A percentile compares a stretch with the other conserved stretches of the same genome.
phyloP scores from a whole-genome alignment of 2,797 vertebrate species.

The Sylvilagus floridanus region DNA sequence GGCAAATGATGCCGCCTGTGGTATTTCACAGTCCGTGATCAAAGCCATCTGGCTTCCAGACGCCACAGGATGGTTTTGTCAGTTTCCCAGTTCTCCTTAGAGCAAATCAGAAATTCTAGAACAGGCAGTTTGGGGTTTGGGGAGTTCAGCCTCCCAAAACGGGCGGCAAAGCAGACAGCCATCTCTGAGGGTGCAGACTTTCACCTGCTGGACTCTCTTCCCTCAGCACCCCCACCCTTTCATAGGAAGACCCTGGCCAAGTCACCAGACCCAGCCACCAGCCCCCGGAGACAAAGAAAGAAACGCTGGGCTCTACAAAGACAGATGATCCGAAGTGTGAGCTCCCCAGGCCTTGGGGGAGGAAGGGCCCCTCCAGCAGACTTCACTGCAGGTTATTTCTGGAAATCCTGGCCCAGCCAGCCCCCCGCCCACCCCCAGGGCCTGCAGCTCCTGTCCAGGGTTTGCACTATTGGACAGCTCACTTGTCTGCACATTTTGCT shows the following conservation, averaged over 20 bases:
- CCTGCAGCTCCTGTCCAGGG: background rate
- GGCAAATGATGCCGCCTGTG: background rate
- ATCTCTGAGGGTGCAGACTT: background rate
- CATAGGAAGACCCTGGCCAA: too few relatives aligned
- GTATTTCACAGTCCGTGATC: background rate
- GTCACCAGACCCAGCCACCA: background rate
- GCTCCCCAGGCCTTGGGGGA: background rate
- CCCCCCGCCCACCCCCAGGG: too few relatives aligned
- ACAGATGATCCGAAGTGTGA: background rate
- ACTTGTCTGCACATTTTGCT: background rate
- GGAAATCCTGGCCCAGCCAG: background rate
- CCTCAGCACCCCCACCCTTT: background rate
- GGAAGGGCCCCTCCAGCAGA: background rate
- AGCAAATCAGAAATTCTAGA: background rate
- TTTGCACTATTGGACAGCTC: background rate
- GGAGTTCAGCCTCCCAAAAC: background rate
- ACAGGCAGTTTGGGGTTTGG: background rate
- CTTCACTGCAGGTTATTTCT: background rate
- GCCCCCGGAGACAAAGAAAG: background rate
- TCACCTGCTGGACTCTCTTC: rapidly evolving
- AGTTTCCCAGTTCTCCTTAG: background rate
- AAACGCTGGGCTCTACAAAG: background rate
- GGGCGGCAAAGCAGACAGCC: rapidly evolving
- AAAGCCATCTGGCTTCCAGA: background rate
- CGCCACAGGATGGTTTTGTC: background rate